A percentile compares a stretch with the other conserved stretches of the same genome.
Conservation (phyloP, 2,113 vertebrate genomes). For the Athene noctua region DNA sequence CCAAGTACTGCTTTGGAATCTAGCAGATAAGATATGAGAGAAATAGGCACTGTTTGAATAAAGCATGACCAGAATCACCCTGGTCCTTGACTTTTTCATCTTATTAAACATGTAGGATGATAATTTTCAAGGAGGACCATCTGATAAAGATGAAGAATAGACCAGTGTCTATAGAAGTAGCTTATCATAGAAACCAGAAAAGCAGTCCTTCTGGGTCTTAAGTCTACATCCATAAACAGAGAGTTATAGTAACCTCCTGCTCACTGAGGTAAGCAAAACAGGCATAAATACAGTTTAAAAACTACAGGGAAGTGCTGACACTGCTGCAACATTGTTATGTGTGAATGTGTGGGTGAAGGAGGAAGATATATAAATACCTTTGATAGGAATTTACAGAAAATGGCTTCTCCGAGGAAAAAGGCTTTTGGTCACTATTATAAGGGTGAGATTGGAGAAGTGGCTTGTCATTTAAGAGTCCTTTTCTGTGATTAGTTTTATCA, state of each 20-base stretch:
- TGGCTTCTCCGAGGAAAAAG: neutral
- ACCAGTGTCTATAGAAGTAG: neutral
- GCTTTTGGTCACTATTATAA: neutral
- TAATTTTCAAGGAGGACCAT: neutral
- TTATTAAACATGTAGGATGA: neutral
- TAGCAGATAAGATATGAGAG: neutral
- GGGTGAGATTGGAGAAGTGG: neutral
- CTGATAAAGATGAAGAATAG: neutral
- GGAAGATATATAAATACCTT: neutral
- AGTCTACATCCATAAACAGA: neutral
- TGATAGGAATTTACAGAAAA: neutral
- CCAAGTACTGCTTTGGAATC: neutral
- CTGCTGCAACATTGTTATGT: neutral
- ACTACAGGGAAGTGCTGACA: neutral
- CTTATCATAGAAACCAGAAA: neutral
- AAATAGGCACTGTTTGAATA: neutral
- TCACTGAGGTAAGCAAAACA: neutral
- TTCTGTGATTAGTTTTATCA: neutral
- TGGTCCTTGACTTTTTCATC: neutral
- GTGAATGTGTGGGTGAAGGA: neutral
- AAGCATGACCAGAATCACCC: neutral
- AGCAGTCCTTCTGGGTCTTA: neutral
- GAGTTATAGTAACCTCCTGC: neutral
- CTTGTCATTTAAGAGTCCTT: neutral
- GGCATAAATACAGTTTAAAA: neutral